Percentiles rank a stretch among this genome's conserved stretches.
phyloP scores from a whole-genome alignment of 2,113 vertebrate species.

The Xiphophorus maculatus region DNA sequence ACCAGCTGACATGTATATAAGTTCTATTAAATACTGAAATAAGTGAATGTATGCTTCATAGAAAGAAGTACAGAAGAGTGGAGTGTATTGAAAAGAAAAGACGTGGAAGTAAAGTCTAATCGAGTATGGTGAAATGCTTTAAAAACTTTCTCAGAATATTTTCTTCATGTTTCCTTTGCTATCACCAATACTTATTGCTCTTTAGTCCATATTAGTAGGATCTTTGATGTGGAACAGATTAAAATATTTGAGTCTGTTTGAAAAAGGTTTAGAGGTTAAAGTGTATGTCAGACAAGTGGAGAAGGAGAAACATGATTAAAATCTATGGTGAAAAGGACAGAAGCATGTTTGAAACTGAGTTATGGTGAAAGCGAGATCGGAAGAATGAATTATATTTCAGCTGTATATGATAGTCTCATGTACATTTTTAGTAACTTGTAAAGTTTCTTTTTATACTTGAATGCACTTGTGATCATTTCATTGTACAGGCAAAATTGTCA shows the following conservation, averaged over 20 bases:
- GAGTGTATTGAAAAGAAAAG: slow-evolving; percentile 5
- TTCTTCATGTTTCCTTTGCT: slow-evolving; percentile 14
- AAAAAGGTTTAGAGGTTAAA: slow-evolving; percentile 21
- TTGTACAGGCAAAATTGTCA: slow-evolving; percentile 15
- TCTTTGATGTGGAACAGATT: slow-evolving; percentile 5
- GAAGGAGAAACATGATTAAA: slow-evolving; percentile 10
- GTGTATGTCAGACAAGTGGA: slow-evolving; percentile 5
- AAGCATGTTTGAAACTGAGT: slow-evolving; percentile 45
- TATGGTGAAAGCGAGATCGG: slow-evolving; percentile 15
- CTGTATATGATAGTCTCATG: slow-evolving; percentile 48
- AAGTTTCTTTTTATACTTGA: slow-evolving; percentile 55
- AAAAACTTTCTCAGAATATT: slow-evolving; percentile 5
- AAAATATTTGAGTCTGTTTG: slow-evolving; percentile 23
- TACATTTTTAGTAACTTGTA: slow-evolving; percentile 46
- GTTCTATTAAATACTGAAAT: slow-evolving; percentile 47
- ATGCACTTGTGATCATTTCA: slow-evolving; percentile 66
- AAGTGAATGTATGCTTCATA: slow-evolving; percentile 66
- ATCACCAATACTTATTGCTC: neutral
- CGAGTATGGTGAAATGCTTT: slow-evolving; percentile 42
- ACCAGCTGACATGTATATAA: slow-evolving; percentile 51
- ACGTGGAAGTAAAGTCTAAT: slow-evolving; percentile 24
- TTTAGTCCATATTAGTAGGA: slow-evolving; percentile 1
- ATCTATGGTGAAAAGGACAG: slow-evolving; percentile 6
- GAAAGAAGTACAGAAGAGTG: slow-evolving; percentile 23
- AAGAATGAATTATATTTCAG: slow-evolving; percentile 49